Percentiles rank a stretch among this genome's conserved stretches.
Evolutionary conservation across 2,888 invertebrate species (phyloP).

Genomic region (Desoria tigrina): DNA sequence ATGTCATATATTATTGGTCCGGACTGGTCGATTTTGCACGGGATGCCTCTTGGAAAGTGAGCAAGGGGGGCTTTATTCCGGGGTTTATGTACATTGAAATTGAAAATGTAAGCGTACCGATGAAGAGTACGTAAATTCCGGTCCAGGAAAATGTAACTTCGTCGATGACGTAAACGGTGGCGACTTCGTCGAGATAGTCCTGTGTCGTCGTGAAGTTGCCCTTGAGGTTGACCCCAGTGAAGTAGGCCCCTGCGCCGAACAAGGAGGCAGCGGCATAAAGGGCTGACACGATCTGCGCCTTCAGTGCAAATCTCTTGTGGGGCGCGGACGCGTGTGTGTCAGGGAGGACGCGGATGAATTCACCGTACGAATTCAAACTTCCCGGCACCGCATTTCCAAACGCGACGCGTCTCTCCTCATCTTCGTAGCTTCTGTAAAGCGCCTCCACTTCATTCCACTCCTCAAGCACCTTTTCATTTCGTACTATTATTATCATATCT

Average conservation of each 20-base stretch:
- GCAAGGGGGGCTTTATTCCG: too few species aligned
- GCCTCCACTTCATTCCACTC: constrained; percentile 15
- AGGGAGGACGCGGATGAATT: neutral
- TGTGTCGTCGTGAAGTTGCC: constrained; percentile 11
- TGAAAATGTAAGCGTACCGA: constrained; percentile 19
- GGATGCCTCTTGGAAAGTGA: too few species aligned
- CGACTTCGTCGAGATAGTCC: constrained; percentile 27
- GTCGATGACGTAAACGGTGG: constrained; percentile 29
- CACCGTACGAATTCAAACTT: too few species aligned
- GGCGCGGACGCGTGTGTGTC: too few species aligned
- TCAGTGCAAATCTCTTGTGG: neutral
- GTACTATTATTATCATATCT: too few species aligned
- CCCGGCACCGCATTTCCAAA: too few species aligned
- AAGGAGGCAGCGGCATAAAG: constrained; percentile 7
- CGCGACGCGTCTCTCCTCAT: neutral
- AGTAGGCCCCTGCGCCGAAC: constrained; percentile 33
- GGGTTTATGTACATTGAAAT: too few species aligned
- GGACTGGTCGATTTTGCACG: neutral
- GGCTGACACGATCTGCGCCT: constrained; percentile 9
- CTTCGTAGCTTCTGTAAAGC: neutral
- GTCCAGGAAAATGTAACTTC: constrained; percentile 29
- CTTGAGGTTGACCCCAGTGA: constrained; percentile 26
- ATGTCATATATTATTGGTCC: neutral
- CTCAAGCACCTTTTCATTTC: constrained; percentile 9
- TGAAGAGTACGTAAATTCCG: constrained; percentile 30